A percentile compares a stretch with the other conserved stretches of the same genome.
Evolutionary conservation across 2,888 invertebrate species (phyloP).

Genomic region (Pemphredon lugubris): DNA sequence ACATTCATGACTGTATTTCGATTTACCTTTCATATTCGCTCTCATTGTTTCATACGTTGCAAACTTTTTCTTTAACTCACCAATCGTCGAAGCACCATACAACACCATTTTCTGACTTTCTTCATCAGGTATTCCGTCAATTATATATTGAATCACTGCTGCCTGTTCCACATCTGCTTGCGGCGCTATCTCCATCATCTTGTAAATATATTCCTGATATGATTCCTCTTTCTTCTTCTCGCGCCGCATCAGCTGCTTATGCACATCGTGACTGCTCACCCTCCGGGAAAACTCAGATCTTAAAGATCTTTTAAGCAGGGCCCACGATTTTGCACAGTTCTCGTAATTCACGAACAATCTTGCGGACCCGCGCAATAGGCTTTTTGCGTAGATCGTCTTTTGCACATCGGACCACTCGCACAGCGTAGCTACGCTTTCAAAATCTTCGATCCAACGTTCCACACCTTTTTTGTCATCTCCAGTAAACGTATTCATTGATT

Average conservation of each 20-base stretch:
- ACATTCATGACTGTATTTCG: constrained; percentile 28
- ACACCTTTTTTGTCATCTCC: constrained; percentile 33
- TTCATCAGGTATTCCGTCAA: constrained; percentile 38
- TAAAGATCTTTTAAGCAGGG: constrained; percentile 12
- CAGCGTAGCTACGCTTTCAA: constrained; percentile 39
- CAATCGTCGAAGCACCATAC: constrained; percentile 35
- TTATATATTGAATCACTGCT: constrained; percentile 40
- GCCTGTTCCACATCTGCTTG: constrained; percentile 21
- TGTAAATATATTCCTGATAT: constrained; percentile 36
- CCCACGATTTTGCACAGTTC: constrained; percentile 35
- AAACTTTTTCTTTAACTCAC: constrained; percentile 41
- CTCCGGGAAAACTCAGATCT: constrained; percentile 23
- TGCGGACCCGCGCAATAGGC: constrained; percentile 33
- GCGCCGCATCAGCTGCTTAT: constrained; percentile 17
- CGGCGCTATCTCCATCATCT: constrained; percentile 39
- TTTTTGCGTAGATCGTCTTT: constrained; percentile 40
- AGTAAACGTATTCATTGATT: constrained; percentile 39
- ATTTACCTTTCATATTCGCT: constrained; percentile 23
- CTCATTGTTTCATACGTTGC: constrained; percentile 27
- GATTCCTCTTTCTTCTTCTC: constrained; percentile 33
- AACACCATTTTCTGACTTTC: constrained; percentile 31
- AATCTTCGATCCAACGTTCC: constrained; percentile 38
- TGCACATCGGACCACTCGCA: constrained; percentile 43
- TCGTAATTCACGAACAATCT: constrained; percentile 32
- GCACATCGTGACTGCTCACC: constrained; percentile 31